Percentiles rank a stretch among this genome's conserved stretches.
These are phyloP conservation scores for Lutraria lutraria DNA, from an alignment of 2,888 invertebrate genomes.

Conservation along the genomic window DNA sequence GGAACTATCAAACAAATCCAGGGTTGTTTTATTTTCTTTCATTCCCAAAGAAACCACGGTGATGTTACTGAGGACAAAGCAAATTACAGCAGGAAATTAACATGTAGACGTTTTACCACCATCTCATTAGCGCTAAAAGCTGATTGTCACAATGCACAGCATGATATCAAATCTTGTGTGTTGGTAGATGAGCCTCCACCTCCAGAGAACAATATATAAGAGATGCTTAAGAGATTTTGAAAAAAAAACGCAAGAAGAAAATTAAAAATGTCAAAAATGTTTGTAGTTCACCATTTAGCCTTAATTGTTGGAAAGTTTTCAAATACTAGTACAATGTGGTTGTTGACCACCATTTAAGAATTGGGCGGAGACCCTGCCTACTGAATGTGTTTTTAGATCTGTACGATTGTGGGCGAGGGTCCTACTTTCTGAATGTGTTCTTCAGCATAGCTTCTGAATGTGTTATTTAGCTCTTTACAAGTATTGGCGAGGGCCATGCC, in stretches of 20 bases:
- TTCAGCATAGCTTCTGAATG: too few relatives aligned
- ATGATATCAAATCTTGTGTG: neutral
- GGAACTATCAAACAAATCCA: neutral
- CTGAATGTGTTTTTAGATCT: too few relatives aligned
- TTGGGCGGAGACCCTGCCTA: too few relatives aligned
- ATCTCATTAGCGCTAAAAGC: neutral
- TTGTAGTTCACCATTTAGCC: too few relatives aligned
- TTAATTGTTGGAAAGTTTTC: too few relatives aligned
- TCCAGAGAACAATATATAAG: neutral
- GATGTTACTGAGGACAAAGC: constrained; percentile 11
- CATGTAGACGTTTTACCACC: neutral
- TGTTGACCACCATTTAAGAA: too few relatives aligned
- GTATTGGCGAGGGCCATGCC: too few relatives aligned
- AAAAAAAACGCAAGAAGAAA: neutral
- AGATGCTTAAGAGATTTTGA: neutral
- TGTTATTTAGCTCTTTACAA: too few relatives aligned
- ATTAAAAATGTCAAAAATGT: too few relatives aligned
- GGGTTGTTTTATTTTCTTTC: neutral
- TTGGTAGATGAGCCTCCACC: neutral
- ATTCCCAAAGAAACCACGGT: neutral
- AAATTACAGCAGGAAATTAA: constrained; percentile 4
- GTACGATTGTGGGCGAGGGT: too few relatives aligned
- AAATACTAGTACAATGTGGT: too few relatives aligned
- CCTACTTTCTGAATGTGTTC: too few relatives aligned
- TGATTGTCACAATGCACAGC: constrained; percentile 13